phyloP scores from a whole-genome alignment of 2,113 vertebrate genomes.

The Cryptoleucopteryx plumbea region DNA sequence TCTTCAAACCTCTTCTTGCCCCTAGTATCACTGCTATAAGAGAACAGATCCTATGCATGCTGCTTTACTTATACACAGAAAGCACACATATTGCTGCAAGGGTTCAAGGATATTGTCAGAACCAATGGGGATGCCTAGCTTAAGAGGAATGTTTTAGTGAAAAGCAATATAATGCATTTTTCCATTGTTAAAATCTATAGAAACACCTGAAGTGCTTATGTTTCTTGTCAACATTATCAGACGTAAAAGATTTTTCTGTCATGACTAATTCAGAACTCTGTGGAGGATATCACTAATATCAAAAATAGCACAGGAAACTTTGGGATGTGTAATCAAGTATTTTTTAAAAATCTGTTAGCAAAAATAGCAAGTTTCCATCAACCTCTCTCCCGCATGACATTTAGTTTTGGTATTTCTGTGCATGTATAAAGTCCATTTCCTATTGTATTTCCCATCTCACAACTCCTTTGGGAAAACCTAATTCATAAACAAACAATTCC shows the following conservation, averaged over 20 bases:
- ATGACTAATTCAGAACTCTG: slow-evolving; percentile 37
- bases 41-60: background rate
- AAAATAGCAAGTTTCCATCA: slow-evolving; percentile 61
- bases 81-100: background rate
- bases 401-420: slow-evolving; percentile 47
- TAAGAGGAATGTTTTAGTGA: background rate
- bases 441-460: slow-evolving; percentile 59
- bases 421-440: slow-evolving; percentile 50
- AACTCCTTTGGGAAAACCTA: slow-evolving; percentile 62
- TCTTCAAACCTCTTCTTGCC: background rate
- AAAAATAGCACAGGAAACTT: slow-evolving; percentile 62
- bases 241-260: slow-evolving; percentile 50
- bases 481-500: slow-evolving; percentile 62
- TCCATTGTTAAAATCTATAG: background rate
- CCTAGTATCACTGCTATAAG: background rate
- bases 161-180: background rate
- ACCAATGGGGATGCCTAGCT: background rate
- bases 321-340: background rate
- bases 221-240: background rate
- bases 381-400: background rate
- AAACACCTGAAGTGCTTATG: background rate
- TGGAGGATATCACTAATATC: slow-evolving; percentile 20
- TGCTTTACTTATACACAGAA: background rate
- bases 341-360: slow-evolving; percentile 7
- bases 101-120: background rate